Base-by-base conservation (phyloP, 2,888 invertebrate genomes). In the Chloroclystis v-ata region DNA sequence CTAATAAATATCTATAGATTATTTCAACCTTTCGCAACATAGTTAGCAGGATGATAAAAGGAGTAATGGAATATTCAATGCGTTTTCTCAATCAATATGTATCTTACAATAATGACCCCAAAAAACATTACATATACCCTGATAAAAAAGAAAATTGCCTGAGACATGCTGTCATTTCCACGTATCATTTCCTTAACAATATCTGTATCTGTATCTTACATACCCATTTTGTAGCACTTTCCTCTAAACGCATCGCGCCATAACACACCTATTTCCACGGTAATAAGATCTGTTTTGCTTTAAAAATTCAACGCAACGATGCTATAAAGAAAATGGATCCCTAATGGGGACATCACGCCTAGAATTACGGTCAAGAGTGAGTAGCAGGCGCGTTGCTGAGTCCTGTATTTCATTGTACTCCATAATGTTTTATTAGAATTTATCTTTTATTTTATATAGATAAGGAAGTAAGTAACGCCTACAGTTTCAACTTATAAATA, bases 331-430 rank as follows among this genome's bases (percentile, higher is more conserved):
- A 52, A 57, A 57, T 52, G 54, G 48, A 45, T 49, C 37, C 46
- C 12, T 57, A 50, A 57, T 57, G 52, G 47, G 38, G 48, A 47
- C 44, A 57, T 52, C 52, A 43, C 46, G 37, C 28, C 14, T 12
- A 32, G 33, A 30, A 35, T 35, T 35, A 35, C 35, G 11, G 20
- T 10, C 35, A 35, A 28, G 28, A 10, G 39, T 40, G 35, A 35
- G 35, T 35, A 10, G 10, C 10, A 10, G 5, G 20, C 9, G 26
- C 9, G 1, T 9, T 35, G 6, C 16, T 16, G 33, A 16, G 33
- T 33, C 16, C 33, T 13, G 33, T 33, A 33, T n/a, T 33, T n/a
- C n/a, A n/a, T n/a, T n/a, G n/a, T n/a, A n/a, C n/a, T n/a, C n/a
- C n/a, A n/a, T n/a, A n/a, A n/a, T n/a, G n/a, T n/a, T n/a, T n/a